These are phyloP conservation scores for Halcyon senegalensis DNA, from an alignment of 2,113 vertebrate genomes.

Conservation along the genomic window DNA sequence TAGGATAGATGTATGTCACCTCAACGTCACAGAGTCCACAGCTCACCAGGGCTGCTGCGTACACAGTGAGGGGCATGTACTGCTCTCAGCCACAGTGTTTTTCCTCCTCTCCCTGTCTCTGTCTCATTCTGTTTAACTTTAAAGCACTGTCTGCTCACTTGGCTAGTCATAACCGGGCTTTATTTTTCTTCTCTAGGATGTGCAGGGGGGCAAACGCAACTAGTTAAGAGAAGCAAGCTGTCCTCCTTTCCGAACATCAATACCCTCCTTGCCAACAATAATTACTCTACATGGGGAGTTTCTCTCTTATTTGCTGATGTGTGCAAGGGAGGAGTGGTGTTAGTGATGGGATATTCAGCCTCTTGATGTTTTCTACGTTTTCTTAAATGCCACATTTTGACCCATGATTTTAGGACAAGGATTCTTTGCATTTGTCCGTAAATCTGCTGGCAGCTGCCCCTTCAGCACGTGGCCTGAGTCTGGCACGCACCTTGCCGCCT, in stretches of 20 bases:
- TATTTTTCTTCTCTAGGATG: conserved; percentile 43
- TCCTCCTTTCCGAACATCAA: conserved; percentile 32
- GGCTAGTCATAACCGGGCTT: conserved; percentile 51
- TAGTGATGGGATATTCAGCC: not conserved
- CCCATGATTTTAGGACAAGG: not conserved
- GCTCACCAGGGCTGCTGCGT: not conserved
- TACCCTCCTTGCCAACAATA: conserved; percentile 40
- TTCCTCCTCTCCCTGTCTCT: not conserved
- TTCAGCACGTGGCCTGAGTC: not conserved
- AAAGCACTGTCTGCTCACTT: conserved; percentile 32
- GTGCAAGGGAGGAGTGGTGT: not conserved
- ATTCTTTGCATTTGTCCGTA: not conserved
- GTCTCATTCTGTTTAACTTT: not conserved
- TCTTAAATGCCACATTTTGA: not conserved
- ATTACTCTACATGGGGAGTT: not conserved
- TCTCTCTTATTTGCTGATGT: conserved; percentile 20
- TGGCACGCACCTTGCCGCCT: not conserved
- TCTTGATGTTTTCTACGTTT: not conserved
- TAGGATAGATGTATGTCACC: not conserved
- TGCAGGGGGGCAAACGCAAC: not conserved
- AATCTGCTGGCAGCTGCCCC: not conserved
- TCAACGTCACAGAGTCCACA: rapidly evolving
- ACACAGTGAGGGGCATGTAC: not conserved
- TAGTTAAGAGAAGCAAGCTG: conserved; percentile 1
- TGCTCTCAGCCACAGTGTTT: not conserved